Evolutionary conservation across 2,888 invertebrate species (phyloP), one percentile per base, ranked within the genome.

Genomic region (Microplitis deprimator): DNA sequence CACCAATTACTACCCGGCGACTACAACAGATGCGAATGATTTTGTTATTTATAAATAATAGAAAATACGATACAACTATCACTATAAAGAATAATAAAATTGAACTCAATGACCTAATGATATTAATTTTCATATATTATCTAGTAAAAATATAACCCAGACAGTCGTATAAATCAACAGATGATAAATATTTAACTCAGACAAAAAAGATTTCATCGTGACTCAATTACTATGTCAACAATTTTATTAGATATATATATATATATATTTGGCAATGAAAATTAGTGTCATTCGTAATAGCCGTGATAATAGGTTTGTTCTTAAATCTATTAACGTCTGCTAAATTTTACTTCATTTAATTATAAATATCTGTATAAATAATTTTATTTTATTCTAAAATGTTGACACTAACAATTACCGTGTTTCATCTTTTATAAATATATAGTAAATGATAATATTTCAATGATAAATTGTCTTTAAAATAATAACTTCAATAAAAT

Each of bases 41-140:
- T 65, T 65, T 65, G 65, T 38, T 20, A 20, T 29, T 29, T 5
- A 38, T 29, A 62, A 17, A 6, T 65, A 13, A 38, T 29, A 29
- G 38, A 65, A 29, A 38, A 29, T 50, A 50, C 13, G 13, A 65
- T 65, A 13, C 29, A 65, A 65, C 38, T 65, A 65, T 65, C 13
- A 10, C 1, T 65, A 29, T 65, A 13, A 29, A 20, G 13, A 29
- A 8, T 29, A 38, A 65, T 10, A 65, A 65, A 20, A 13, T 65
- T 65, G 10, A 65, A 65, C 7, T 65, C 65, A 65, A 65, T 65
- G 65, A 38, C 65, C 65, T 65, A 65, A 65, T 65, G 6, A 65
- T 29, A 65, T 65, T 65, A 65, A 29, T 65, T 13, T 65, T 29
- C 65, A 5, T 29, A 62, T n/a, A 8, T 29, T 29, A 65, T 65